Base-by-base conservation (phyloP, 2,888 invertebrate species). In the Phoronis australis region DNA sequence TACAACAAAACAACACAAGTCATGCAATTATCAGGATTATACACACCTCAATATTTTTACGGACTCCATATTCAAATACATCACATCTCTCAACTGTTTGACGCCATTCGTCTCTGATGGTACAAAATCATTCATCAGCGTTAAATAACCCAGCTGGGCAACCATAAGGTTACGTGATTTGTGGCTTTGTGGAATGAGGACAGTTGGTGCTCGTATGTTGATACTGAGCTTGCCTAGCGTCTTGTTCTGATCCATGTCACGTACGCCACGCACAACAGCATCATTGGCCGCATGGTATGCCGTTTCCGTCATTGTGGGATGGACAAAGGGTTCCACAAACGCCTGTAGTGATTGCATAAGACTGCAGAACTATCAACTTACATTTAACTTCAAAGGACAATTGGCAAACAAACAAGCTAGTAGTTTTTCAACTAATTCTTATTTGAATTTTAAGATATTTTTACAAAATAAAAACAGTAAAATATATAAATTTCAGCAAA, bases 161-260 rank as follows among this genome's bases (percentile, higher is more conserved):
- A 89, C 83, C 42, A 90, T 73, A 5, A 88, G 80, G 69, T 87
- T 87, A 0, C 87, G 87, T 0, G 87, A 87, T 4, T 86, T 86
- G 1, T 87, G 85, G 65, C 87, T 87, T 64, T 88, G 88, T 0
- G 90, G 90, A 42, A 90, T 76, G 35, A 89, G 76, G 20, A 90
- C 75, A 0, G 86, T 84, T 4, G 89, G 89, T 2, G 86, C 86
- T 66, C 86, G 85, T 45, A 87, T 81, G 70, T 85, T 83, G 27
- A 87, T 80, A 27, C 83, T 83, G 1, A 87, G 75, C 55, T 83
- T 84, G 48, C 86, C 78, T 23, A 65, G 57, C 18, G 61, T 56
- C 23, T 69, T 15, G 9, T 31, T 31, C 31, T 31, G 9, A 31
- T 9, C 15, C 9, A 31, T 12, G 31, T 31, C 31, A 12, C 15